Evolutionary conservation across 2,797 vertebrate genomes (phyloP), one percentile per base, ranked within the genome.

Genomic region (Falco concolor): DNA sequence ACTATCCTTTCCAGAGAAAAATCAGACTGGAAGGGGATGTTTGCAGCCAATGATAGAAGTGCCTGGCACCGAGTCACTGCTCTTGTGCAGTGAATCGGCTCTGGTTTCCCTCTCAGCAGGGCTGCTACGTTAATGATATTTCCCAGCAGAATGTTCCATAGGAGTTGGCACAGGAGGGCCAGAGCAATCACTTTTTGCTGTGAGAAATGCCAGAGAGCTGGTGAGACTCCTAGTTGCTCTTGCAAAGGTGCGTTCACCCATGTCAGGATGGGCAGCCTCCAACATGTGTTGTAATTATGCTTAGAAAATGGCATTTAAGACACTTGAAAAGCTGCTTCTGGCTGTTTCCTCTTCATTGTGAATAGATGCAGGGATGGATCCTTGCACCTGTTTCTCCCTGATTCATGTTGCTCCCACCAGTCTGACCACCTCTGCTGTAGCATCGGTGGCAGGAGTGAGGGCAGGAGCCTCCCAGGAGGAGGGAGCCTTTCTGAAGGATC

Each of bases 261-360:
- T 5, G 10, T 77, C 65, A 60, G 44, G 52, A 38, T 11, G 20
- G 2, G 4, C 38, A 57, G 75, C 23, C 40, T 83, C 40, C 1
- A 5, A 25, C 68, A 56, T 0, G 0, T 8, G 21, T 12, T 70
- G 32, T 23, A 67, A 80, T 75, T 47, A n/a, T 17, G n/a, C 44
- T 36, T 47, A 76, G 34, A 87, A 74, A 86, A 78, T 24, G 13
- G 21, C 32, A 59, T 57, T 50, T 40, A 78, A 75, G 13, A 36
- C 8, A 28, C 19, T 64, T 54, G 25, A 69, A 81, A 87, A 76
- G 32, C 38, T 76, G 8, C 34, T 76, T 81, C 17, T 67, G 68
- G 28, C 32, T 19, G 7, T 57, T 64, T 84, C 9, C 9, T 81
- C 20, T 76, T 80, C 36, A 7, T 19, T 49, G n/a, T 44, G 23